These are phyloP conservation scores for Lepus europaeus DNA, from an alignment of 2,113 vertebrate genomes.

Conservation along the genomic window DNA sequence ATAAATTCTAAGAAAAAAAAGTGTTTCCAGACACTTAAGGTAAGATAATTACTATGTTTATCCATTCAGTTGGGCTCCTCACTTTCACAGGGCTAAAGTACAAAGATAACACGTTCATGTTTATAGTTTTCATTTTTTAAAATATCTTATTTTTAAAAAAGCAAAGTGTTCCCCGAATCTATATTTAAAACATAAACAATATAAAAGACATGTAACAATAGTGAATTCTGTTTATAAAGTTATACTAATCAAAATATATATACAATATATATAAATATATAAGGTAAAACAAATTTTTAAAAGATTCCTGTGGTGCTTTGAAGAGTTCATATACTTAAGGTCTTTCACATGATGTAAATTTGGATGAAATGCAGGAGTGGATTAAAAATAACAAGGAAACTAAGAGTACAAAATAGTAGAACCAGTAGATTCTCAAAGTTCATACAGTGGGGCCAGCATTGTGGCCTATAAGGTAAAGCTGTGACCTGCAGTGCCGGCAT, in stretches of 20 bases:
- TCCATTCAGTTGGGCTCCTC: neutral
- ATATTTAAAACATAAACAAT: neutral
- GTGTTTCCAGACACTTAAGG: neutral
- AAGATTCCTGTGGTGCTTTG: constrained; percentile 2
- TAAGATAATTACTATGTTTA: neutral
- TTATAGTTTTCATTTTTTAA: neutral
- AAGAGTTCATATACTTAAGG: neutral
- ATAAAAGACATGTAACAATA: neutral
- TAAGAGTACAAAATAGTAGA: neutral
- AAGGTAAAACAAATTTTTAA: neutral
- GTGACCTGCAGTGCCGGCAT: too few relatives aligned
- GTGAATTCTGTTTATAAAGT: neutral
- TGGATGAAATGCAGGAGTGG: neutral
- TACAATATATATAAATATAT: too few relatives aligned
- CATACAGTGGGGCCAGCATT: neutral
- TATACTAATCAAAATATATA: constrained; percentile 28
- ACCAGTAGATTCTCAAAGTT: neutral
- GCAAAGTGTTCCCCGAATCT: neutral
- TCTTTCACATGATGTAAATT: constrained; percentile 23
- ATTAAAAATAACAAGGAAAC: neutral
- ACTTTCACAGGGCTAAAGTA: constrained; percentile 13
- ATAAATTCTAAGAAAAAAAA: constrained; percentile 1
- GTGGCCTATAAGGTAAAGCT: too few relatives aligned
- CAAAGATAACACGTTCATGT: neutral
- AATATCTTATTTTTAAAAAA: neutral